phyloP scores from a whole-genome alignment of 2,113 vertebrate genomes.

The Rhinoderma darwinii region DNA sequence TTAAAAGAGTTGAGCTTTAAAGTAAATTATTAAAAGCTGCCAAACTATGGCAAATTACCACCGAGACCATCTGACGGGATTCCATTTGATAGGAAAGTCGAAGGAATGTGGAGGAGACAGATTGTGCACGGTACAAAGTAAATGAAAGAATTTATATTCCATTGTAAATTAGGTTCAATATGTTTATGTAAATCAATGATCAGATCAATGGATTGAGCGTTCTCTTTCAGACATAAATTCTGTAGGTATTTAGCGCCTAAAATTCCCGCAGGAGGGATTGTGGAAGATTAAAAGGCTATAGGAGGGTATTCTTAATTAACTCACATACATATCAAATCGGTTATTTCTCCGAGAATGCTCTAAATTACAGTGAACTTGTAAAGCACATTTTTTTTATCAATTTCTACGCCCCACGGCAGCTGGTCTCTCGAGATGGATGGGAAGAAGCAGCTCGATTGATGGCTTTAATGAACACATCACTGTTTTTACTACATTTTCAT shows the following conservation, averaged over 20 bases:
- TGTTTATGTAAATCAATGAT: conserved; percentile 42
- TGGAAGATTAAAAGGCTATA: conserved; percentile 34
- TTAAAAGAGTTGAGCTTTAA: background rate
- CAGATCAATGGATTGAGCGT: conserved; percentile 30
- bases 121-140: background rate
- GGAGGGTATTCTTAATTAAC: conserved; percentile 20
- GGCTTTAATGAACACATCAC: conserved; percentile 35
- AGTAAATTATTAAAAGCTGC: background rate
- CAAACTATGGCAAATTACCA: background rate
- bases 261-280: conserved; percentile 23
- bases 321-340: background rate
- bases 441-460: background rate
- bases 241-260: background rate
- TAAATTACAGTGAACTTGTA: conserved; percentile 36
- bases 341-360: background rate
- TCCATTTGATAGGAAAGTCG: background rate
- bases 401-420: background rate
- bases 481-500: conserved; percentile 31
- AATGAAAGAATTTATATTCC: background rate
- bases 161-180: conserved; percentile 25
- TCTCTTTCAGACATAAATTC: conserved; percentile 15
- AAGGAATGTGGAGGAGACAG: background rate
- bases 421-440: conserved; percentile 10
- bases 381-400: conserved; percentile 17
- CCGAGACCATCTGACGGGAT: conserved; percentile 3